Evolutionary conservation across 2,797 vertebrate genomes (phyloP).

Genomic region (Catharus ustulatus): DNA sequence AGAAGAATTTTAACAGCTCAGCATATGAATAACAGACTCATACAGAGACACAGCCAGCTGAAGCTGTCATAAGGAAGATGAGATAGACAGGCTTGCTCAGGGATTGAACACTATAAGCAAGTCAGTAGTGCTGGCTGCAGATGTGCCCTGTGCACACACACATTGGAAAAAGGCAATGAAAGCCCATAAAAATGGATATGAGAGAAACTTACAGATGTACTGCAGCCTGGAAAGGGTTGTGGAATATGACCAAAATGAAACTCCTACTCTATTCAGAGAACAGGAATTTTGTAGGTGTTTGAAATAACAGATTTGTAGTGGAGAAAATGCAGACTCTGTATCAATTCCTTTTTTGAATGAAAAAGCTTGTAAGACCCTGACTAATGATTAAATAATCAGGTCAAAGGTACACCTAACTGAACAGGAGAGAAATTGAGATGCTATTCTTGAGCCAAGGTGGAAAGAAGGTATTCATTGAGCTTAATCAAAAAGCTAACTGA

Average conservation of each 20-base stretch:
- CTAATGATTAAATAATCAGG: not conserved
- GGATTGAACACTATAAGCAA: not conserved
- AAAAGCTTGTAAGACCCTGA: not conserved
- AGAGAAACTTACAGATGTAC: not conserved
- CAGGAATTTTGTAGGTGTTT: not conserved
- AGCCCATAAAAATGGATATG: not conserved
- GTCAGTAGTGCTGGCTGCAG: not conserved
- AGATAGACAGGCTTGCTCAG: not conserved
- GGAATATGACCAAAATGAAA: not conserved
- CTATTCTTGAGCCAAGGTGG: not conserved
- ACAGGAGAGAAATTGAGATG: conserved; percentile 19
- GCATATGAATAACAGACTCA: not conserved
- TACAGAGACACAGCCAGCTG: not conserved
- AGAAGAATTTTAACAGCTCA: conserved; percentile 17
- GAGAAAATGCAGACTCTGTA: not conserved
- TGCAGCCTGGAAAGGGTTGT: not conserved
- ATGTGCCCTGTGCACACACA: not conserved
- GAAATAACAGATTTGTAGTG: not conserved
- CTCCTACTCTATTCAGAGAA: conserved; percentile 1
- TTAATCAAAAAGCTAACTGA: conserved; percentile 3
- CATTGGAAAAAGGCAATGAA: not conserved
- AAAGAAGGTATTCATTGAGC: conserved; percentile 26
- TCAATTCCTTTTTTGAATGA: not conserved
- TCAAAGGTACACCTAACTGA: not conserved
- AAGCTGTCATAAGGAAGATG: not conserved